These are phyloP conservation scores for Lepidurus arcticus DNA, from an alignment of 1,140 invertebrate genomes.

Conservation along the genomic window DNA sequence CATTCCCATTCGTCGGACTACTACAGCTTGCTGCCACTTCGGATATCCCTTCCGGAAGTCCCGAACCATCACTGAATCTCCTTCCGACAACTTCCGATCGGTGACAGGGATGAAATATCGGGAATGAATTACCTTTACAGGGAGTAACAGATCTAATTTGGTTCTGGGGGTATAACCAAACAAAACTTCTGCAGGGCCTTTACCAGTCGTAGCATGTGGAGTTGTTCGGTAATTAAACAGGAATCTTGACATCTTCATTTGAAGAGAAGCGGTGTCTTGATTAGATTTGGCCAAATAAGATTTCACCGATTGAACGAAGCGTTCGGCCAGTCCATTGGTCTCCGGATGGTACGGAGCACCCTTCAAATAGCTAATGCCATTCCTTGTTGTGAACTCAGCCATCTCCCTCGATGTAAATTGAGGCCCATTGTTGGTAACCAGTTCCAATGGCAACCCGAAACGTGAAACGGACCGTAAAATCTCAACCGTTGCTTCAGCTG, in stretches of 20 bases:
- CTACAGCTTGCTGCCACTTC: too few relatives aligned
- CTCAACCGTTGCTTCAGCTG: slow-evolving; percentile 23
- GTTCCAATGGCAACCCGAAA: slow-evolving; percentile 43
- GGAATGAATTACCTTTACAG: too few relatives aligned
- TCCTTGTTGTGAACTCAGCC: slow-evolving; percentile 42
- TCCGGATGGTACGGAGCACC: slow-evolving; percentile 42
- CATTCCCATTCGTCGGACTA: too few relatives aligned
- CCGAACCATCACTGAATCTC: too few relatives aligned
- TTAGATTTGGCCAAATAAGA: slow-evolving; percentile 37
- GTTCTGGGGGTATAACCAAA: slow-evolving; percentile 24
- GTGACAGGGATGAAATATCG: too few relatives aligned
- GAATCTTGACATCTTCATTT: too few relatives aligned
- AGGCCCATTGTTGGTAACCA: slow-evolving; percentile 46
- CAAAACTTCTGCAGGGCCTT: slow-evolving; percentile 34
- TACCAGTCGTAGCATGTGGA: slow-evolving; percentile 36
- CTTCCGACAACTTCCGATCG: too few relatives aligned
- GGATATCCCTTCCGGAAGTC: too few relatives aligned
- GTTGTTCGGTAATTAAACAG: slow-evolving; percentile 35
- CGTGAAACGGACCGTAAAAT: slow-evolving; percentile 41
- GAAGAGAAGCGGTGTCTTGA: too few relatives aligned
- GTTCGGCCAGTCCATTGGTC: slow-evolving; percentile 46
- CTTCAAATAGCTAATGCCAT: slow-evolving; percentile 40
- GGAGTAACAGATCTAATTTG: slow-evolving; percentile 32
- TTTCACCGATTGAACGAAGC: slow-evolving; percentile 39
- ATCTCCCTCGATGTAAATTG: slow-evolving; percentile 46